Percentiles rank a stretch among this genome's conserved stretches.
phyloP scores from a whole-genome alignment of 1,140 invertebrate genomes.

The Caenorhabditis tropicalis region DNA sequence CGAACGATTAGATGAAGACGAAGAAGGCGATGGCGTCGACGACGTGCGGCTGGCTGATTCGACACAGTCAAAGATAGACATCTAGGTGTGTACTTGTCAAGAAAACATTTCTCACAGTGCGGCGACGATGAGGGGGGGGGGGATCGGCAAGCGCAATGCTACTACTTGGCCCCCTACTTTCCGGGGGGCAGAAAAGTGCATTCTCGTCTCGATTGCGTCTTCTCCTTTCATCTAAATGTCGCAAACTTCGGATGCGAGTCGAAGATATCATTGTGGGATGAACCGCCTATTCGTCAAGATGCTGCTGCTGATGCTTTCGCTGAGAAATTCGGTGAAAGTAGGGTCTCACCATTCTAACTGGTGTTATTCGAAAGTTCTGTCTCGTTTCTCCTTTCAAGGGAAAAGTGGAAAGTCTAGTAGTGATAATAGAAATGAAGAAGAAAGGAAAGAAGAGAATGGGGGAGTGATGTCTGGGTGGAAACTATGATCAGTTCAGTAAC shows the following conservation, averaged over 20 bases:
- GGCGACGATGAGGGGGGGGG: neutral
- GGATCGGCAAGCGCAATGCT: neutral
- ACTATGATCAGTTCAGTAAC: constrained; percentile 17
- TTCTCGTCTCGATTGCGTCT: neutral
- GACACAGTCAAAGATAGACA: constrained; percentile 30
- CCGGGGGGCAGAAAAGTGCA: neutral
- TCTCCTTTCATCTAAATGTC: neutral
- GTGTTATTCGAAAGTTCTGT: constrained; percentile 26
- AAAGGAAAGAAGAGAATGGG: neutral
- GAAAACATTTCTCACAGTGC: neutral
- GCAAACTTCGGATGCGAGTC: constrained; percentile 1
- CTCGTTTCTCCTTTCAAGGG: neutral
- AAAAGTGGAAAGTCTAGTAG: constrained; percentile 14
- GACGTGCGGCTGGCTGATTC: constrained; percentile 28
- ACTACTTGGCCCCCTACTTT: neutral
- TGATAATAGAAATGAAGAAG: neutral
- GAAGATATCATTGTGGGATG: neutral
- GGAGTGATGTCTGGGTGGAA: neutral
- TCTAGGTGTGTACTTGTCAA: constrained; percentile 37
- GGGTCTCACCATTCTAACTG: neutral
- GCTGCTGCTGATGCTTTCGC: constrained; percentile 26
- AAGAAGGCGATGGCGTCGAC: neutral
- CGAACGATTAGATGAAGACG: neutral
- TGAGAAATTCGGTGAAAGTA: constrained; percentile 16
- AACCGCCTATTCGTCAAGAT: neutral